Evolutionary conservation across 2,888 invertebrate species (phyloP).

Genomic region (Platycnemis pennipes): DNA sequence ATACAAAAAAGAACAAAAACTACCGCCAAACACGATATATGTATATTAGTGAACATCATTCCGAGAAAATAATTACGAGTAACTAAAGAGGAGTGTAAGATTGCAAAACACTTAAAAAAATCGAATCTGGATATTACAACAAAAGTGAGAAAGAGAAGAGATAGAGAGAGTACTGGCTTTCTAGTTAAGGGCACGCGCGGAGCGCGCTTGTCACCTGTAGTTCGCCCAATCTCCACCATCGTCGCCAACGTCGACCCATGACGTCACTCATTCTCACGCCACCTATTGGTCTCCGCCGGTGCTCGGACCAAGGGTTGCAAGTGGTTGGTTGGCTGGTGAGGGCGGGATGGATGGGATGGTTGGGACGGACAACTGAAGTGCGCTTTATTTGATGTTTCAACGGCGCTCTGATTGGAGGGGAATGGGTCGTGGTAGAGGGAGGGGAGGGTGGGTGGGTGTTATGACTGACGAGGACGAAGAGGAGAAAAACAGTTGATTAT

Average conservation of each 20-base stretch:
- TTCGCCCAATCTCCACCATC: constrained; percentile 63
- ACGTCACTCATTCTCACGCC: constrained; percentile 63
- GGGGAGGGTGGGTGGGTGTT: not conserved
- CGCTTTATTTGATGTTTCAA: not conserved
- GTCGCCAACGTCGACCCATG: constrained; percentile 67
- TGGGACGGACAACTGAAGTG: not conserved
- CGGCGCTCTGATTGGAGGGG: not conserved
- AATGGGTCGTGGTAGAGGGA: not conserved
- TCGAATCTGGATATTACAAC: constrained; percentile 52
- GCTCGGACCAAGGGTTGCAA: constrained; percentile 38
- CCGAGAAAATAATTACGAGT: constrained; percentile 53
- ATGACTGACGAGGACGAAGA: constrained; percentile 49
- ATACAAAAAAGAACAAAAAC: constrained; percentile 50
- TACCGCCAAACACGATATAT: constrained; percentile 64
- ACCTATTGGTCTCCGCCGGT: constrained; percentile 65
- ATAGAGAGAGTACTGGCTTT: constrained; percentile 50
- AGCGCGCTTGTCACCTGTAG: constrained; percentile 65
- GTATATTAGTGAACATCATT: constrained; percentile 52
- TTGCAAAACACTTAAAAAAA: constrained; percentile 42
- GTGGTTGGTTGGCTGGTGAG: not conserved
- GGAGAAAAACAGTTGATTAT: constrained; percentile 64
- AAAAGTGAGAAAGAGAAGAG: not conserved
- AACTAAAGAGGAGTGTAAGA: constrained; percentile 62
- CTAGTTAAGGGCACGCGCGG: constrained; percentile 53
- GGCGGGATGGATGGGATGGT: not conserved